These are phyloP conservation scores for Oasisia sp. DNA, from an alignment of 2,888 invertebrate species.

Conservation along the genomic window DNA sequence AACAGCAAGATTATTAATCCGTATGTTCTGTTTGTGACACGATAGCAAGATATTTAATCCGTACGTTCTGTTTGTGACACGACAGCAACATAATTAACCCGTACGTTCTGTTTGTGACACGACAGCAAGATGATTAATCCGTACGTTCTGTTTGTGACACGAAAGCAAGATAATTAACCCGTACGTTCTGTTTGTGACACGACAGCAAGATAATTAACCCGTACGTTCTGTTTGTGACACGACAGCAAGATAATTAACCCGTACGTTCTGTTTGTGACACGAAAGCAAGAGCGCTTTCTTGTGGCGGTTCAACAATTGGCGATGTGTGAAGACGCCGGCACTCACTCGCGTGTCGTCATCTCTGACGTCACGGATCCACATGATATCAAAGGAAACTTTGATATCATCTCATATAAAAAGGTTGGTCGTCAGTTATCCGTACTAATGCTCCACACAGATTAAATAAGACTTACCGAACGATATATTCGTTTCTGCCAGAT, in stretches of 20 bases:
- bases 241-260: conserved; percentile 17
- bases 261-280: neutral
- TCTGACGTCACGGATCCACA: conserved; percentile 84
- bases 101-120: too few relatives aligned
- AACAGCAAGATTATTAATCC: too few relatives aligned
- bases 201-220: too few relatives aligned
- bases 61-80: too few relatives aligned
- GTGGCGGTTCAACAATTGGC: conserved; percentile 66
- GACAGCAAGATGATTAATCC: too few relatives aligned
- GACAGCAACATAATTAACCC: too few relatives aligned
- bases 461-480: neutral
- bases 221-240: neutral
- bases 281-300: conserved; percentile 37
- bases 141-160: too few relatives aligned
- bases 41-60: too few relatives aligned
- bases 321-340: conserved; percentile 79
- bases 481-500: neutral
- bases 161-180: too few relatives aligned
- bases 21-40: too few relatives aligned
- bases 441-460: neutral
- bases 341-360: conserved; percentile 90
- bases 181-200: too few relatives aligned
- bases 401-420: conserved; percentile 90
- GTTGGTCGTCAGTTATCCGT: conserved; percentile 65
- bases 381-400: conserved; percentile 91